phyloP scores from a whole-genome alignment of 2,113 vertebrate genomes.

The Galeopterus variegatus region DNA sequence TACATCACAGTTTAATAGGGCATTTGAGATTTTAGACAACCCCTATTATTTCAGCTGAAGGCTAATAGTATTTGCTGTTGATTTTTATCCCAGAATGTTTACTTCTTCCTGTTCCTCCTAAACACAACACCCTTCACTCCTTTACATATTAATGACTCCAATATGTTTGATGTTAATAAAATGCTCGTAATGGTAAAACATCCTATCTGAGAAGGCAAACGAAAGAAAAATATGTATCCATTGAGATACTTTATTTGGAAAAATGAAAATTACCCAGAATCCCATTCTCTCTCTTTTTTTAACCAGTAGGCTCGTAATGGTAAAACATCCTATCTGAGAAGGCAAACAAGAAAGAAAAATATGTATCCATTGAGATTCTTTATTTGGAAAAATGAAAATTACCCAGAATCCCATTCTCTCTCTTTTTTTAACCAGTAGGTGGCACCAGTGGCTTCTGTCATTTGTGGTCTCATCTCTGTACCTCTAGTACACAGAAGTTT shows the following conservation, averaged over 20 bases:
- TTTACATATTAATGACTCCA: slow-evolving; percentile 11
- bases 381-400: slow-evolving; percentile 63
- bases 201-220: slow-evolving; percentile 9
- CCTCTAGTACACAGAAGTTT: neutral
- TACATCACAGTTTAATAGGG: neutral
- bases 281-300: neutral
- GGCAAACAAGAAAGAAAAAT: neutral
- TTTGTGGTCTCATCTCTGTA: neutral
- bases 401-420: slow-evolving; percentile 67
- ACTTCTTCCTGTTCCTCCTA: neutral
- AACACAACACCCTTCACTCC: neutral
- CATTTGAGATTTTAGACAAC: neutral
- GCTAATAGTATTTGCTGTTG: slow-evolving; percentile 7
- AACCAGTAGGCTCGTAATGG: neutral
- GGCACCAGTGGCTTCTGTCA: slow-evolving; percentile 9
- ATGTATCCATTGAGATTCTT: neutral
- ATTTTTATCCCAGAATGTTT: slow-evolving; percentile 48
- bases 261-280: slow-evolving; percentile 72
- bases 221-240: neutral
- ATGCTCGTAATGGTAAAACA: neutral
- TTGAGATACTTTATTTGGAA: slow-evolving; percentile 40
- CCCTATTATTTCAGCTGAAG: neutral
- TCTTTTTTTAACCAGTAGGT: slow-evolving; percentile 25
- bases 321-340: slow-evolving; percentile 41
- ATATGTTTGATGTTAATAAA: neutral